Evolutionary conservation across 2,797 vertebrate genomes (phyloP), one percentile per base, ranked within the genome.

Genomic region (Neosilurus hyrtlii): DNA sequence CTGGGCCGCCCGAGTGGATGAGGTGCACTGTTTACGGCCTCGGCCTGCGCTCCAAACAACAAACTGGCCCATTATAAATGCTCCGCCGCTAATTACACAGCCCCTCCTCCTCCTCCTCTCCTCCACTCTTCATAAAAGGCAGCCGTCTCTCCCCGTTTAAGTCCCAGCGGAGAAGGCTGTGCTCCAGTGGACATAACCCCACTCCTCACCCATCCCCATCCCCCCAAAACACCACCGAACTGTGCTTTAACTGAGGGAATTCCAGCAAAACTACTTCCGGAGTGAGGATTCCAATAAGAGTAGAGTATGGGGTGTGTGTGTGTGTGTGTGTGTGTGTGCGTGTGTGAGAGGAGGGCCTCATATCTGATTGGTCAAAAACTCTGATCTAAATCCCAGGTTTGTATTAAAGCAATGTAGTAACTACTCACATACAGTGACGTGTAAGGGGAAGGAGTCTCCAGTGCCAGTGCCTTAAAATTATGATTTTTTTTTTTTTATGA

Each of bases 1-100:
- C 65, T 74, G 43, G 81, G 66, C 81, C 76, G 81, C 79, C 80
- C 59, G 30, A 56, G 51, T 51, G 57, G 20, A 79, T 86, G 87
- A 90, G 90, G 89, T 89, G 88, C 87, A 74, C 83, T 90, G 91
- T 93, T 93, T 91, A 93, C 89, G 88, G 84, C 82, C 67, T 82
- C 73, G 86, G 88, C 62, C 91, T 87, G 86, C 83, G 86, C 90
- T 90, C 93, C 91, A 91, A 91, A 91, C 91, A 93, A 93, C 91
- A 93, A 94, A 93, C 91, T 90, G 87, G 89, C 89, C 89, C 91
- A 88, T 91, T 92, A 91, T 91, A 85, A 85, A 88, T 83, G 82
- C 79, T 79, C 52, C 68, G 57, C 65, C 68, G 61, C 72, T 83
- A 86, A 87, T 86, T 84, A 86, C 70, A 67, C 81, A 62, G 51